These are phyloP conservation scores for Ormyrus thymus DNA, from an alignment of 2,888 invertebrate species.

Conservation along the genomic window DNA sequence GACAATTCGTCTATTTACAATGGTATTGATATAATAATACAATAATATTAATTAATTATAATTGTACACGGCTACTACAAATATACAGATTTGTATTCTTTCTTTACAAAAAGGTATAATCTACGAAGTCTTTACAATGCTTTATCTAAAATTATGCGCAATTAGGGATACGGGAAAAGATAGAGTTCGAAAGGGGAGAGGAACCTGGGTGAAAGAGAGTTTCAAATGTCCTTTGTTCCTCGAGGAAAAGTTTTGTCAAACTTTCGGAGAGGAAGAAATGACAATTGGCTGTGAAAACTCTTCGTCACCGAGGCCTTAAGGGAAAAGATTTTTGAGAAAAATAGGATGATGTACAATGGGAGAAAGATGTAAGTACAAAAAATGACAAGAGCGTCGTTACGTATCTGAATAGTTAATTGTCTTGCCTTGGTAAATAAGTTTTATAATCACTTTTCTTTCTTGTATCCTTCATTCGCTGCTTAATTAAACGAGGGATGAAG, in stretches of 20 bases:
- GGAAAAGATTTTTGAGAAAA: constrained; percentile 37
- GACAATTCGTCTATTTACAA: constrained; percentile 68
- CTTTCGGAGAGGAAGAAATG: constrained; percentile 27
- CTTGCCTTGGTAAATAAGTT: constrained; percentile 56
- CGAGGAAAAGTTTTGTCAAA: constrained; percentile 1
- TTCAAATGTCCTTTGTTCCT: constrained; percentile 36
- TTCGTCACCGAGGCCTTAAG: constrained; percentile 34
- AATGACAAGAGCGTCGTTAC: constrained; percentile 68
- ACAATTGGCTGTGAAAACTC: constrained; percentile 8
- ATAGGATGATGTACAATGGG: constrained; percentile 60
- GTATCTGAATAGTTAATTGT: constrained; percentile 57
- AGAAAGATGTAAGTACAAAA: constrained; percentile 69
- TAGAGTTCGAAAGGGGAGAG: constrained; percentile 38
- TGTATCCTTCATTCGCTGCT: constrained; percentile 49
- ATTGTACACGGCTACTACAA: constrained; percentile 72
- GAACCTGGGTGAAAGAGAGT: constrained; percentile 40
- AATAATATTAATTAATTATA: constrained; percentile 67
- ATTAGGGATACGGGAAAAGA: constrained; percentile 55
- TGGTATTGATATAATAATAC: constrained; percentile 62
- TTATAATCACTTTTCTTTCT: constrained; percentile 43
- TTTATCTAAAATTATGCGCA: constrained; percentile 57
- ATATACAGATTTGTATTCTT: constrained; percentile 70
- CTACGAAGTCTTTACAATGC: constrained; percentile 66
- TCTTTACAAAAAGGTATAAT: constrained; percentile 63
- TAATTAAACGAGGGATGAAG: constrained; percentile 45